Evolutionary conservation across 2,888 invertebrate genomes (phyloP).

Genomic region (Coelinius sp.): DNA sequence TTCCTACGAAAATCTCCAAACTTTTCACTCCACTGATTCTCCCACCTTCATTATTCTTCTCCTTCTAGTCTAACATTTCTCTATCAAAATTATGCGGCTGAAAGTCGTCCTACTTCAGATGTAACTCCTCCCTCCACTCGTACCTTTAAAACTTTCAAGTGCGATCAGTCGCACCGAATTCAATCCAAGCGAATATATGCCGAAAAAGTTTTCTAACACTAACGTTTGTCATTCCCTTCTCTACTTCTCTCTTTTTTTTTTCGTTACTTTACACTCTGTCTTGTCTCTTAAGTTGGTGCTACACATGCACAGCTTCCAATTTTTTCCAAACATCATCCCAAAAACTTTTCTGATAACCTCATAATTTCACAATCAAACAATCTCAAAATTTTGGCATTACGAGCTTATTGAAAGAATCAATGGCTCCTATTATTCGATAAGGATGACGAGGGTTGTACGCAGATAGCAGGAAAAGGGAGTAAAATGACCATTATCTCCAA

Average conservation of each 20-base stretch:
- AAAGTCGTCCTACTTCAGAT: conserved; percentile 10
- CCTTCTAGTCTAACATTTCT: conserved; percentile 2
- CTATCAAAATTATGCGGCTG: conserved; percentile 25
- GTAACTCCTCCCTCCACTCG: neutral
- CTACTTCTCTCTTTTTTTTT: neutral
- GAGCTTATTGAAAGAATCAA: neutral
- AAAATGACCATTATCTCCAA: conserved; percentile 16
- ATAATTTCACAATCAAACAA: too few relatives aligned
- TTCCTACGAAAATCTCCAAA: neutral
- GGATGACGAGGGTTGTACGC: neutral
- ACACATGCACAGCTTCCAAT: too few relatives aligned
- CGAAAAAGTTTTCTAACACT: conserved; percentile 2
- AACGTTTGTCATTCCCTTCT: neutral
- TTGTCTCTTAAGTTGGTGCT: neutral
- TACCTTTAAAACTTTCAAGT: neutral
- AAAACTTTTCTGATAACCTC: too few relatives aligned
- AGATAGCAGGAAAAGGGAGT: neutral
- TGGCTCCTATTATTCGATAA: neutral
- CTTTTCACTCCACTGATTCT: conserved; percentile 7
- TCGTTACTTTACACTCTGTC: neutral
- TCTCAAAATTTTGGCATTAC: neutral
- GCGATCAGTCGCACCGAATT: conserved; percentile 26
- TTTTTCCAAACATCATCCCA: neutral
- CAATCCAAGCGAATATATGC: neutral
- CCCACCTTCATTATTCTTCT: neutral